Evolutionary conservation across 2,113 vertebrate species (phyloP), one percentile per base, ranked within the genome.

Genomic region (Aptenodytes forsteri): DNA sequence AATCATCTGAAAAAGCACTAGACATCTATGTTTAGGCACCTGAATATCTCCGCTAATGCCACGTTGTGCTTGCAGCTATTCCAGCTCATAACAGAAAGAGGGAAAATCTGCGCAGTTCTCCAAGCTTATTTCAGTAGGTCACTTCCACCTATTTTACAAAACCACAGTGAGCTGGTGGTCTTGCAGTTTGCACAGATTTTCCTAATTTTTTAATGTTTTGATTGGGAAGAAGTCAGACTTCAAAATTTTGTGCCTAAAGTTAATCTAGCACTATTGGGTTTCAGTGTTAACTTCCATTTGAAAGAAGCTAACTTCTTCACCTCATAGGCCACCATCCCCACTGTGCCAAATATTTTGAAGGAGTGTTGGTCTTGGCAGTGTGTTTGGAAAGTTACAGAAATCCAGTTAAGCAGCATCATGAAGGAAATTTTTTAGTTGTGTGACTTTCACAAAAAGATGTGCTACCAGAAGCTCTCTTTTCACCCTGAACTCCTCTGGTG

Each of bases 141-240:
- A 27, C 64, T 94, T 96, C 65, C 32, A 82, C 44, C 25, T 89
- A 83, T 89, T 95, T 90, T 49, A 66, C 20, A 73, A 92, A 95
- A 81, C 58, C 55, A 58, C 10, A 13, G 49, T 76, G 52, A 90
- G 36, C 44, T 92, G 94, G 86, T 95, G 69, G 83, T 87, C 94
- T 79, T 83, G 59, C 18, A 70, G 32, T 83, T 87, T 56, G 69
- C 61, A 81, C 52, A 89, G 77, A 82, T 94, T 96, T 95, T 92
- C 75, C 85, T 61, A 56, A 49, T 95, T 86, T 94, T 93, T 93
- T 55, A 50, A 32, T 95, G 40, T 97, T 97, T 89, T 89, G 34
- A 10, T 91, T 92, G 88, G 86, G 83, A 87, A 72, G 55, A 94
- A 92, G 17, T 93, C 92, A 96, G 89, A 47, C 55, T 86, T 92